These are phyloP conservation scores for Indicator maculatus DNA, from an alignment of 2,113 vertebrate species.

Conservation along the genomic window DNA sequence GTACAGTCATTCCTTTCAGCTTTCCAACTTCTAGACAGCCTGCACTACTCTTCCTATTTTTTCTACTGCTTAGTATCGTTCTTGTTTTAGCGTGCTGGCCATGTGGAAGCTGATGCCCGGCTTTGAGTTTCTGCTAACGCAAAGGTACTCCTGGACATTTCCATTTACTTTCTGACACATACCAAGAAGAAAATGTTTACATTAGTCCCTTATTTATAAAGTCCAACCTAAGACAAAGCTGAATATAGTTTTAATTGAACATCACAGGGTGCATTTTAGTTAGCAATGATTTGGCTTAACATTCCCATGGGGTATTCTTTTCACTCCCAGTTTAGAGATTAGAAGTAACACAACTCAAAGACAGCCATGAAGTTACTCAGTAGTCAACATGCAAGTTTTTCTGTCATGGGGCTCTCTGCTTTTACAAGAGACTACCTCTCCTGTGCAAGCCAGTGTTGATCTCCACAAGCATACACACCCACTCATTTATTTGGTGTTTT, in stretches of 20 bases:
- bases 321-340: background rate
- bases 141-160: background rate
- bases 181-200: background rate
- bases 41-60: background rate
- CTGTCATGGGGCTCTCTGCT: background rate
- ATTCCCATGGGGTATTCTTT: background rate
- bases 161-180: background rate
- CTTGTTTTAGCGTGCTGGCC: background rate
- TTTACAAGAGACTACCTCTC: background rate
- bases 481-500: background rate
- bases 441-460: background rate
- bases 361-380: background rate
- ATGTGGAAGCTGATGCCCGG: accelerated
- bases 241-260: background rate
- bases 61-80: background rate
- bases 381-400: background rate
- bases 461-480: background rate
- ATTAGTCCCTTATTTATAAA: background rate
- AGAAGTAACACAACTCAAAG: background rate
- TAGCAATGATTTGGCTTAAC: background rate
- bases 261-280: background rate
- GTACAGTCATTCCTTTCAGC: background rate
- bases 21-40: background rate
- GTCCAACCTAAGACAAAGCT: background rate
- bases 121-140: background rate